phyloP scores from a whole-genome alignment of 2,113 vertebrate genomes.

The Muntiacus reevesi region DNA sequence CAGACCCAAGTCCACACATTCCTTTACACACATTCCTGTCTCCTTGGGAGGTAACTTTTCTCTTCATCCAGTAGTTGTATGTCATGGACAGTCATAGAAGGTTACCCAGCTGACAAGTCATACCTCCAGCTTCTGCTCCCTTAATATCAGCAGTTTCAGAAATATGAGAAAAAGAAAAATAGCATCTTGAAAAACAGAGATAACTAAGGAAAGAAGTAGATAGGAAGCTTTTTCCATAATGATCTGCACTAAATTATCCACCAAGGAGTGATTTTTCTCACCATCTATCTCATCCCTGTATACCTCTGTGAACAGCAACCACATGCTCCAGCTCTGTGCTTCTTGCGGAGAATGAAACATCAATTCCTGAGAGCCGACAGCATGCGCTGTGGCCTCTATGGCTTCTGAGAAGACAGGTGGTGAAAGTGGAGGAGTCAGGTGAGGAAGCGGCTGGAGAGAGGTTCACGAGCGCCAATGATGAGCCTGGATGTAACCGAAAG shows the following conservation, averaged over 20 bases:
- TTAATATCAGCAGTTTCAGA: not conserved
- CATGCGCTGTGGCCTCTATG: not conserved
- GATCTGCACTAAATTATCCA: not conserved
- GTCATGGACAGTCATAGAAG: not conserved
- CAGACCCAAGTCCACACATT: not conserved
- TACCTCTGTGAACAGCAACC: not conserved
- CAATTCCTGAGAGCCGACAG: not conserved
- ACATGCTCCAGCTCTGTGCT: not conserved
- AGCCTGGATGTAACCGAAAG: not conserved
- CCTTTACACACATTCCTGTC: not conserved
- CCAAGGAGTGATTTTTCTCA: constrained; percentile 11
- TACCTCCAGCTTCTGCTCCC: not conserved
- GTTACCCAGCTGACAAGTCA: not conserved
- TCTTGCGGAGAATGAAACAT: not conserved
- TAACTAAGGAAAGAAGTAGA: not conserved
- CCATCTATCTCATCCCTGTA: not conserved
- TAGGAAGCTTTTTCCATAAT: not conserved
- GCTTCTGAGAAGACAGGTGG: constrained; percentile 12
- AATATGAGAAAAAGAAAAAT: not conserved
- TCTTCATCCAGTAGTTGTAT: not conserved
- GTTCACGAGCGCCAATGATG: not conserved
- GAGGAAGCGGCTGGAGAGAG: not conserved
- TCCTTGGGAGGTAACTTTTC: not conserved
- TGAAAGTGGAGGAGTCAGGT: not conserved
- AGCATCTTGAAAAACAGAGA: not conserved